Percentiles rank a stretch among this genome's conserved stretches.
These are phyloP conservation scores for Cactoblastis cactorum DNA, from an alignment of 2,888 invertebrate species.

Conservation along the genomic window DNA sequence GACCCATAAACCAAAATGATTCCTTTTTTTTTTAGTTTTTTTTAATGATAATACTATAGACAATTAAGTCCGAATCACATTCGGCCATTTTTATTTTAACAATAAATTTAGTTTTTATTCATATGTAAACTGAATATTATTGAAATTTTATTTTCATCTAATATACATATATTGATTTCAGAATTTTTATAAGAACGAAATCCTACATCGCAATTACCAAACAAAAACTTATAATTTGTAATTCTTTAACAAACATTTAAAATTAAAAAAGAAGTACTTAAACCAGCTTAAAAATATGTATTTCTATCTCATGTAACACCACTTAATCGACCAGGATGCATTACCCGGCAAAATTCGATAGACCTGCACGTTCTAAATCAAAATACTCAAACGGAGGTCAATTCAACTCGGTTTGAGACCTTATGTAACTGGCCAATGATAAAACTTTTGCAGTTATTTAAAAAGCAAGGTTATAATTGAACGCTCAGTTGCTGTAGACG, in stretches of 20 bases:
- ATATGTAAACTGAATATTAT: too few relatives aligned
- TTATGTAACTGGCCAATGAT: constrained; percentile 27
- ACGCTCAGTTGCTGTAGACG: constrained; percentile 47
- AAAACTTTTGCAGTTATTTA: constrained; percentile 34
- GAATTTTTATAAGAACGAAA: too few relatives aligned
- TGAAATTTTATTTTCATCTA: too few relatives aligned
- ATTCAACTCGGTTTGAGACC: not conserved
- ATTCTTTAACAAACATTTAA: not conserved
- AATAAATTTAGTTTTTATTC: too few relatives aligned
- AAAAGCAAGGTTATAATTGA: constrained; percentile 42
- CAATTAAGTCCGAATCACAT: too few relatives aligned
- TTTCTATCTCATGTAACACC: not conserved
- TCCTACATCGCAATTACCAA: too few relatives aligned
- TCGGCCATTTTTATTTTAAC: too few relatives aligned
- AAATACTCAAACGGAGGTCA: not conserved
- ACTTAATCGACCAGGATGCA: constrained; percentile 7
- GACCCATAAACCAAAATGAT: too few relatives aligned
- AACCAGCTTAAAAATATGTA: not conserved
- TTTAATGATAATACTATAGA: too few relatives aligned
- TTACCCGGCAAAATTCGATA: not conserved
- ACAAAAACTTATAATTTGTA: too few relatives aligned
- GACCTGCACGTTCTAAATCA: not conserved
- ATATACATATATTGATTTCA: too few relatives aligned
- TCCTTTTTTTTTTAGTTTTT: too few relatives aligned
- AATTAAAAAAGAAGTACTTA: not conserved